These are phyloP conservation scores for Lampris incognitus DNA, from an alignment of 2,113 vertebrate species.

Conservation along the genomic window DNA sequence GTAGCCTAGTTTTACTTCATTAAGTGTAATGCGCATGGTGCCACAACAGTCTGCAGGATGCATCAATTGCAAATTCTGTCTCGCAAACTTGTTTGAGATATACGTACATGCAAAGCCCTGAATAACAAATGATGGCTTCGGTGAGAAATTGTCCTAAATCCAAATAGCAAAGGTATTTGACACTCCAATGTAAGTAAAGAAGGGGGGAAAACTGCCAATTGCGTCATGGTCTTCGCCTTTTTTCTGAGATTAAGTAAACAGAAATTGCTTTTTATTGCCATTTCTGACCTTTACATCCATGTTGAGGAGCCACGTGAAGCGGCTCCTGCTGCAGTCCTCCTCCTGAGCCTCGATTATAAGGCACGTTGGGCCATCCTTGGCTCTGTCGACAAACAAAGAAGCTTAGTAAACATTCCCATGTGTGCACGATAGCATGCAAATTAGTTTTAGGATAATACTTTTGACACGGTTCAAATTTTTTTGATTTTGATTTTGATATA, in stretches of 20 bases:
- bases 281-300: slow-evolving; percentile 84
- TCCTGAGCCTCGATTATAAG: slow-evolving; percentile 79
- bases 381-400: slow-evolving; percentile 67
- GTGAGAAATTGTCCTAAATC: not conserved
- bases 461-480: no score
- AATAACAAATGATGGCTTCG: not conserved
- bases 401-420: no score
- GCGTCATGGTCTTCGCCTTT: no score
- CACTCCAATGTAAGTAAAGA: no score
- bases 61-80: not conserved
- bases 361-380: slow-evolving; percentile 84
- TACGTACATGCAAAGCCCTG: no score
- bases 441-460: no score
- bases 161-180: no score
- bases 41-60: not conserved
- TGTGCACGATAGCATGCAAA: no score
- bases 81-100: no score
- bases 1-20: not conserved
- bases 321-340: slow-evolving; percentile 49
- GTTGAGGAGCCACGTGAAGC: slow-evolving; percentile 86
- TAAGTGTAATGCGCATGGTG: not conserved
- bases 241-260: not conserved
- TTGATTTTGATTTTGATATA: no score
- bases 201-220: no score
- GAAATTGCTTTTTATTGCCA: not conserved